These are phyloP conservation scores for Drosophila bocqueti DNA, from an alignment of 1,140 invertebrate species.

Conservation along the genomic window DNA sequence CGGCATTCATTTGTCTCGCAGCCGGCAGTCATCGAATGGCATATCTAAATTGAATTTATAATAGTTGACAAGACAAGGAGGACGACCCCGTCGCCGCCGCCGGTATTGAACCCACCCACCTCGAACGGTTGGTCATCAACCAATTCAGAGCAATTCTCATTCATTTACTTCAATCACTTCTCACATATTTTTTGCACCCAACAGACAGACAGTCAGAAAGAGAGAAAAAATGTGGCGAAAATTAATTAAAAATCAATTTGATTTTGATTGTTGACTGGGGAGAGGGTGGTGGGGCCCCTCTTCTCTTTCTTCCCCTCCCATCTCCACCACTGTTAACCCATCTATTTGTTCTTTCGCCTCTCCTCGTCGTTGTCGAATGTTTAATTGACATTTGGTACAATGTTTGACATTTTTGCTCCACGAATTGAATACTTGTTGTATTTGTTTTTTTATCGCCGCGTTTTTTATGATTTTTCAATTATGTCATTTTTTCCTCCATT, in stretches of 20 bases:
- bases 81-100: not conserved
- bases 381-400: slow-evolving; percentile 74
- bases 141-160: slow-evolving; percentile 61
- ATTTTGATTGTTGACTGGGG: slow-evolving; percentile 74
- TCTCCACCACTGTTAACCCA: slow-evolving; percentile 11
- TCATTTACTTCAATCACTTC: slow-evolving; percentile 65
- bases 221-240: slow-evolving; percentile 77
- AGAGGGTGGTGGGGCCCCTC: not conserved
- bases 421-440: slow-evolving; percentile 49
- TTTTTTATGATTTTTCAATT: slow-evolving; percentile 67
- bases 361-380: slow-evolving; percentile 54
- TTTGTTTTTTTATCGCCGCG: not conserved
- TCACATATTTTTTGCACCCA: slow-evolving; percentile 44
- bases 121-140: slow-evolving; percentile 38
- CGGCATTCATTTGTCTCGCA: slow-evolving; percentile 9
- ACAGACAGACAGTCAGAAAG: slow-evolving; percentile 14
- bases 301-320: not conserved
- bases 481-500: slow-evolving; percentile 34
- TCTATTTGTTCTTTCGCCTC: slow-evolving; percentile 34
- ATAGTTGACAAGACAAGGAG: slow-evolving; percentile 68
- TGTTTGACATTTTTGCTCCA: slow-evolving; percentile 63
- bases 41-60: slow-evolving; percentile 78
- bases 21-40: slow-evolving; percentile 35
- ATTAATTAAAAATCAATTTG: slow-evolving; percentile 84
- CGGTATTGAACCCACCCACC: slow-evolving; percentile 26